phyloP scores from a whole-genome alignment of 35 echinoderm and acorn worm genomes.

The Apostichopus japonicus region DNA sequence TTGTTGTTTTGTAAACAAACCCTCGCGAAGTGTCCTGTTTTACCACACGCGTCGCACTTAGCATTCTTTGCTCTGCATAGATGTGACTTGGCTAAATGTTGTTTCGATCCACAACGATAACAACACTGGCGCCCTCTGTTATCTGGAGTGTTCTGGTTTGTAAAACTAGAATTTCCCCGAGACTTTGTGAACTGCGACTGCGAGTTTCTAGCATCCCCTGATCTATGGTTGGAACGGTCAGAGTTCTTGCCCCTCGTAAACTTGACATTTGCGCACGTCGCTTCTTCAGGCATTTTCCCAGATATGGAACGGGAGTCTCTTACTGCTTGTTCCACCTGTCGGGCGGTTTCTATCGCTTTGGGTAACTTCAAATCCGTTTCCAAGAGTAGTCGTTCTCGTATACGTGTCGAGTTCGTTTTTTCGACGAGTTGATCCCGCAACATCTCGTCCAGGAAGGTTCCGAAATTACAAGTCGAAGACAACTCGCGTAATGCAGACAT shows the following conservation, averaged over 20 bases:
- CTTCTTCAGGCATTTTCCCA: too few species aligned
- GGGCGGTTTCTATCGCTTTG: slow-evolving; percentile 25
- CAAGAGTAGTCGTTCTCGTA: slow-evolving; percentile 5
- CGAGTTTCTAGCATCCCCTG: not conserved
- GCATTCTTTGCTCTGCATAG: slow-evolving; percentile 36
- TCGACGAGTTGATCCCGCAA: slow-evolving; percentile 18
- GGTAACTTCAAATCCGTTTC: not conserved
- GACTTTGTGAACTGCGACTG: not conserved
- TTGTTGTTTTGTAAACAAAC: slow-evolving; percentile 46
- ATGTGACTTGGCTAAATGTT: slow-evolving; percentile 48
- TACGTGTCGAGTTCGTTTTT: slow-evolving; percentile 19
- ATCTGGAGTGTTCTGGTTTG: not conserved
- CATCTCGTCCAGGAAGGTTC: not conserved
- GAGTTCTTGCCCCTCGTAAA: too few species aligned
- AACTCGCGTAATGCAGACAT: not conserved
- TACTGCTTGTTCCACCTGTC: not conserved
- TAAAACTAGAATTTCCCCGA: too few species aligned
- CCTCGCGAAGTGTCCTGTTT: slow-evolving; percentile 63
- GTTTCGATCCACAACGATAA: slow-evolving; percentile 42
- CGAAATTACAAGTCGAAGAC: not conserved
- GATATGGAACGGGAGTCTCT: not conserved
- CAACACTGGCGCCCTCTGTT: slow-evolving; percentile 27
- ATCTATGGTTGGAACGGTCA: too few species aligned
- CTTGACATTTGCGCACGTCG: too few species aligned
- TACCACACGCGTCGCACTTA: slow-evolving; percentile 48